Base-by-base conservation (phyloP, 2,888 invertebrate genomes). In the Volucella bombylans region DNA sequence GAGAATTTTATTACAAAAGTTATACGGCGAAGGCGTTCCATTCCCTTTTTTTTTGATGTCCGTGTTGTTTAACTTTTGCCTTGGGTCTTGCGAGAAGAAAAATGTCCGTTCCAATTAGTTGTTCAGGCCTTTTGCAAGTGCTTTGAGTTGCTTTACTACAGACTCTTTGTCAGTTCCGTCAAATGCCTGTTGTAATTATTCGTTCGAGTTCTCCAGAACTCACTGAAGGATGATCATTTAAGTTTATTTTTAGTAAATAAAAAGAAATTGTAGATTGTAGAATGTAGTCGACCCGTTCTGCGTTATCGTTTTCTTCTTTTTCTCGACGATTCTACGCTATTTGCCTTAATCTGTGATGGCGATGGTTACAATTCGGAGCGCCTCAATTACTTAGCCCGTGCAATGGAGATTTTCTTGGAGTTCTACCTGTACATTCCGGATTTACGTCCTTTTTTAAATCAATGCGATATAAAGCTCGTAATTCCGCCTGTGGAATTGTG, bases 1-100 rank as follows among this genome's bases (percentile, higher is more conserved):
- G 69, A 54, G 74, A 83, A 76, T 80, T 80, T 80, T 82, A 83
- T 80, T 80, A 67, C 45, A 50, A 83, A 83, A 83, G 61, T 83
- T 83, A 59, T 52, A 50, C 11, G 39, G 8, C 31, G 45, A 52
- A 55, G 6, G 4, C 31, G 31, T 31, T 31, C 31, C 6, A 31
- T 31, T 31, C 6, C 31, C 31, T 31, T 52, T 62, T 52, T 31
- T 41, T 59, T 65, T 54, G n/a, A 23, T 23, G 41, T 12, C 38
- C 52, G 65, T 45, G 69, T 68, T 68, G 61, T 23, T n/a, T 50
- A 55, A 50, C 10, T 55, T 55, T 43, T 47, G 54, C 31, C 43
- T 9, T 8, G 55, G 38, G 12, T 54, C 10, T 14, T 38, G 38
- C 41, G 45, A 9, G 41, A 11, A 65, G 59, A 50, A 55, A 62